A percentile compares a stretch with the other conserved stretches of the same genome.
phyloP scores from a whole-genome alignment of 2,113 vertebrate species.

The Thryonomys swinderianus region DNA sequence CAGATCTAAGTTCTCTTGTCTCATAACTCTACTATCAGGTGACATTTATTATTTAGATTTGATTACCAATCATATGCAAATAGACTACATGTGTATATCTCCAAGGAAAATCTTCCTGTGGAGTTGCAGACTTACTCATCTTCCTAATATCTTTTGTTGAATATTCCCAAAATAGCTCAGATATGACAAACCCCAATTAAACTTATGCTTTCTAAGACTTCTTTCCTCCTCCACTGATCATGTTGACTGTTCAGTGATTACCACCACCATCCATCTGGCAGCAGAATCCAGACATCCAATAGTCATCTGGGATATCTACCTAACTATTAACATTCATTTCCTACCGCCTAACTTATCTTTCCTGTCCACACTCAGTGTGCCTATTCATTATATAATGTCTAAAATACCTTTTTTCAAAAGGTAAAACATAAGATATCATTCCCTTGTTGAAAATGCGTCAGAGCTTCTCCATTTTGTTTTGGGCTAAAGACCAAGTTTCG shows the following conservation, averaged over 20 bases:
- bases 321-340: neutral
- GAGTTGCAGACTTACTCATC: neutral
- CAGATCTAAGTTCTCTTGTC: neutral
- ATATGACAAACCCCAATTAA: neutral
- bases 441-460: neutral
- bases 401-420: conserved; percentile 13
- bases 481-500: neutral
- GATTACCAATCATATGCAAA: neutral
- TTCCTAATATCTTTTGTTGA: neutral
- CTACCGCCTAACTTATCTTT: neutral
- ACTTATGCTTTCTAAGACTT: neutral
- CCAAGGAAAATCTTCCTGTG: neutral
- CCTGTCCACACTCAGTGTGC: neutral
- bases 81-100: neutral
- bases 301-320: neutral
- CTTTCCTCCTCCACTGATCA: neutral
- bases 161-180: neutral
- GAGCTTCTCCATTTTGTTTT: neutral
- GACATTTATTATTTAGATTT: neutral
- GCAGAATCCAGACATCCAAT: neutral
- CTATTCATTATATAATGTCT: neutral
- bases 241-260: neutral
- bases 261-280: neutral
- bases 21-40: neutral
- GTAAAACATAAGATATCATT: neutral